phyloP scores from a whole-genome alignment of 2,888 invertebrate genomes.

The Limnephilus marmoratus region DNA sequence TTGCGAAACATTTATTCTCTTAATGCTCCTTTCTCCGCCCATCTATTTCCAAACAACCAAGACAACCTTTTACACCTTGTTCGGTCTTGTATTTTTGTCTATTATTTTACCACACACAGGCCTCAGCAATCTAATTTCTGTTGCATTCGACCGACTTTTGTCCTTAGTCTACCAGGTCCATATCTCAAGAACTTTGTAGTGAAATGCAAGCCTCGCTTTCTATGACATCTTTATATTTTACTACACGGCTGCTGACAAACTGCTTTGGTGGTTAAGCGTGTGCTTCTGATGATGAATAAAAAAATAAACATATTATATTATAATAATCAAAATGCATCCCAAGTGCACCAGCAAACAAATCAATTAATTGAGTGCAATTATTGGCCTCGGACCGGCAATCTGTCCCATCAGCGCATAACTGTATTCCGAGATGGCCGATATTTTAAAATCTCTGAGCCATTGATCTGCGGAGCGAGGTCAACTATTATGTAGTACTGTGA shows the following conservation, averaged over 20 bases:
- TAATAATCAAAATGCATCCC: not conserved
- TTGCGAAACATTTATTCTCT: too few species aligned
- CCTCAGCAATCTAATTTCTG: not conserved
- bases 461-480: slow-evolving; percentile 45
- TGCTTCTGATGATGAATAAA: too few species aligned
- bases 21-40: too few species aligned
- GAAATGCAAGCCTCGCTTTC: not conserved
- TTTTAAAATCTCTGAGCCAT: slow-evolving; percentile 29
- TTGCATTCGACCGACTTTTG: not conserved
- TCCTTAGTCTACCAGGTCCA: not conserved
- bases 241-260: too few species aligned
- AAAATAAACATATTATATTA: too few species aligned
- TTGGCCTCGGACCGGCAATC: not conserved
- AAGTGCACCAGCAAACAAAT: not conserved
- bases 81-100: too few species aligned
- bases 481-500: not conserved
- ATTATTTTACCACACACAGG: not conserved
- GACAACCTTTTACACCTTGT: too few species aligned
- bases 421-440: slow-evolving; percentile 22
- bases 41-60: too few species aligned
- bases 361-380: not conserved
- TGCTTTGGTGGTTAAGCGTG: too few species aligned
- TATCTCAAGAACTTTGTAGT: not conserved
- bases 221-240: not conserved
- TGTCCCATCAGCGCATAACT: slow-evolving; percentile 32